These are phyloP conservation scores for Andrena bicolor DNA, from an alignment of 2,888 invertebrate species.

Conservation along the genomic window DNA sequence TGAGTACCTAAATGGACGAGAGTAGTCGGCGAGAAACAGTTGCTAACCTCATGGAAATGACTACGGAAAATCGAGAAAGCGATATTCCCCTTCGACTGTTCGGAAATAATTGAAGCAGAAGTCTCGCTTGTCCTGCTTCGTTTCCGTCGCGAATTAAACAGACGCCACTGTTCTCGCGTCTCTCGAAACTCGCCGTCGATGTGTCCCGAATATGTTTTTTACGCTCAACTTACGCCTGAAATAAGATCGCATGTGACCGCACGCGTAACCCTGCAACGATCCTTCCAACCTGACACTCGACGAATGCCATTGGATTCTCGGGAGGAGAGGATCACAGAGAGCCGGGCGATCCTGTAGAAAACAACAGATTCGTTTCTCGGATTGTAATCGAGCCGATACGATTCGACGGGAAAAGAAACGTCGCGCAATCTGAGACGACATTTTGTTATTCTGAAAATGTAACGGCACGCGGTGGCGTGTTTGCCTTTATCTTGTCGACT, in stretches of 20 bases:
- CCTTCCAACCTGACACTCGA: conserved; percentile 35
- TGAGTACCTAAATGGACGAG: neutral
- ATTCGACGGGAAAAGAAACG: neutral
- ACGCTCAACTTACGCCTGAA: conserved; percentile 34
- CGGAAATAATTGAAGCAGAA: neutral
- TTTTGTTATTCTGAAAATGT: conserved; percentile 76
- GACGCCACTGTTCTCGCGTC: neutral
- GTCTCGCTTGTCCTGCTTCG: neutral
- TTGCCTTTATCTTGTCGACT: conserved; percentile 75
- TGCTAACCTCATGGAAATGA: conserved; percentile 21
- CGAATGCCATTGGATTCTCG: conserved; percentile 12
- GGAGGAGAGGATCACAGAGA: neutral
- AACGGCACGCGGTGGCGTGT: conserved; percentile 59
- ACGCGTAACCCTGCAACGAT: conserved; percentile 37
- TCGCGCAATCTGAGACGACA: conserved; percentile 61
- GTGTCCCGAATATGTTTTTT: conserved; percentile 14
- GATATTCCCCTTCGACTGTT: neutral
- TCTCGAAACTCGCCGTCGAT: conserved; percentile 5
- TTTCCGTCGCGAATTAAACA: neutral
- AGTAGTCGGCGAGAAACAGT: neutral
- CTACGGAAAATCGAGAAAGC: neutral
- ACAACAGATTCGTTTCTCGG: conserved; percentile 26
- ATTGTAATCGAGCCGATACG: neutral
- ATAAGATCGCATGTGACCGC: conserved; percentile 36
- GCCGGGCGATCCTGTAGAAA: conserved; percentile 10